Conservation (phyloP, 2,113 vertebrate genomes). For the Columba livia region DNA sequence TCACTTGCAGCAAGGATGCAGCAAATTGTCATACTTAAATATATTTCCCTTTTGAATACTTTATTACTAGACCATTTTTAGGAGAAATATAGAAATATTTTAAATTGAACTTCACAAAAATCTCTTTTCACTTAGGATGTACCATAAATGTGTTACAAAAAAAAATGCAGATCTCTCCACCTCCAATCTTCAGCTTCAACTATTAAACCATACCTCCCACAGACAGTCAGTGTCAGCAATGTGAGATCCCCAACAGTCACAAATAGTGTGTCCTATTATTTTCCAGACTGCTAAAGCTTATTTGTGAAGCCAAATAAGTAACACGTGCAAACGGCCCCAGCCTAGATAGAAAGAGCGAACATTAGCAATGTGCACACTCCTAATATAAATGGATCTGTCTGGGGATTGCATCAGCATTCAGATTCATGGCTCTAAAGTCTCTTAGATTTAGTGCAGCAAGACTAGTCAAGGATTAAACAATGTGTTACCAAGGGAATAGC, state of each 20-base stretch:
- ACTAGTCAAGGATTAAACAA: conserved; percentile 32
- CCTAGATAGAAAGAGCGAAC: not conserved
- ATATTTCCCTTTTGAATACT: not conserved
- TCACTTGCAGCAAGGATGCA: not conserved
- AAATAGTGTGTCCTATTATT: not conserved
- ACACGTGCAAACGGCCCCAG: not conserved
- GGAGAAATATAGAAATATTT: not conserved
- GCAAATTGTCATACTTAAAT: not conserved
- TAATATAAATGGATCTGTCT: not conserved
- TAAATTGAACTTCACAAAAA: not conserved
- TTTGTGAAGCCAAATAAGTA: not conserved
- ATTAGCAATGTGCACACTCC: not conserved
- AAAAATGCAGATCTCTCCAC: not conserved
- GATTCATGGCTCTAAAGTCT: not conserved
- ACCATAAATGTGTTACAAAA: not conserved
- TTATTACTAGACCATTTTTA: not conserved
- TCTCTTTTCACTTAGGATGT: not conserved
- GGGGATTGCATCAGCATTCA: conserved; percentile 13
- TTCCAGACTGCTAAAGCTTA: not conserved
- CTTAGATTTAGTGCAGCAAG: conserved; percentile 18
- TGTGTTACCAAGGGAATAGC: not conserved
- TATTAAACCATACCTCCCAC: not conserved
- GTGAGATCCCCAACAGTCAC: not conserved
- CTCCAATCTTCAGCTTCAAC: not conserved
- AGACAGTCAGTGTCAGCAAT: not conserved